Evolutionary conservation across 2,797 vertebrate genomes (phyloP), one percentile per base, ranked within the genome.

Genomic region (Ataeniobius toweri): DNA sequence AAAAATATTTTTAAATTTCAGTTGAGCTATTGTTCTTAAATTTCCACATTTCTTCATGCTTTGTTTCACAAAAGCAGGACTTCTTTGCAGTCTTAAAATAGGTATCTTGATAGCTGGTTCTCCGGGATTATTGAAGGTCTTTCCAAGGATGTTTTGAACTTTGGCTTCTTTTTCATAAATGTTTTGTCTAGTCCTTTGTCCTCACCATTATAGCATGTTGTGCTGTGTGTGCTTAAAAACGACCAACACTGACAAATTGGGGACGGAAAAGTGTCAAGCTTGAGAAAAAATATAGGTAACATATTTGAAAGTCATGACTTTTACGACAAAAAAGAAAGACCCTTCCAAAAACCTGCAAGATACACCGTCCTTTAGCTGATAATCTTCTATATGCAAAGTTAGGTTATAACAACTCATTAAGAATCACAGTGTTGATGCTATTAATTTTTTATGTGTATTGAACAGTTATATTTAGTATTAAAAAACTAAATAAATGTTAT

Each of bases 221-320:
- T 69, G 67, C 67, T 69, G 67, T 44, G 39, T 68, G 67, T 69
- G 67, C 12, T 69, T 46, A n/a, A 46, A 46, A 46, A 44, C 26
- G 24, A 69, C 67, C 67, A 69, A 69, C 14, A 46, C 12, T 69
- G 36, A 69, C 67, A 41, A 67, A 69, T n/a, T 22, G 10, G 46
- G 39, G 41, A 68, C 65, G 44, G 46, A 68, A 46, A 69, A 44
- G 20, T 39, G 65, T 44, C 65, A 44, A 39, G 36, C 63, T 41
- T 41, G 41, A 67, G 36, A 41, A 13, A 44, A 22, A 24, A 9
- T 12, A 22, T 12, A 2, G 55, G 65, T 68, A 68, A n/a, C 39
- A 68, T 24, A 13, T 68, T 20, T 68, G 65, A 68, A 44, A 41
- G 36, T 44, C 39, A 24, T 68, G 44, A 14, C 39, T 68, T 44